phyloP scores from a whole-genome alignment of 2,113 vertebrate genomes.

The Ptilorrhoa leucosticta region DNA sequence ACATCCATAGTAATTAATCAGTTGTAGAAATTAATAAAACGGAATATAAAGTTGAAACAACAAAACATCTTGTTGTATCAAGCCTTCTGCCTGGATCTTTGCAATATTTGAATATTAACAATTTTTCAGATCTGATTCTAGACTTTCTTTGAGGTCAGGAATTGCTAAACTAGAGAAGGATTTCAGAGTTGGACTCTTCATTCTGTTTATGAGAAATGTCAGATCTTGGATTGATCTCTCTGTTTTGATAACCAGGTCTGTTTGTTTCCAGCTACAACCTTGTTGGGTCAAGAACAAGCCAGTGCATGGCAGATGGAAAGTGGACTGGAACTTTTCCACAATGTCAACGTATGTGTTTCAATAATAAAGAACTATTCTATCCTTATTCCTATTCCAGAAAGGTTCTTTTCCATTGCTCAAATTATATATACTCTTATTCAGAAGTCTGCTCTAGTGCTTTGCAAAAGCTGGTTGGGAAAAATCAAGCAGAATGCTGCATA shows the following conservation, averaged over 20 bases:
- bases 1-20: neutral
- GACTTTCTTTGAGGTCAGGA: neutral
- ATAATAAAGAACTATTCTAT: neutral
- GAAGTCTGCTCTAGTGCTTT: neutral
- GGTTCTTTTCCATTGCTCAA: neutral
- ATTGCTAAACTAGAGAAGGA: neutral
- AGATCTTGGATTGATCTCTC: neutral
- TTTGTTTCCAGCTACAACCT: conserved; percentile 76
- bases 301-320: conserved; percentile 76
- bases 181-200: neutral
- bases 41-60: neutral
- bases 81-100: neutral
- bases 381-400: neutral
- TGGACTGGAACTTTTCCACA: conserved; percentile 76
- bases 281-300: conserved; percentile 63
- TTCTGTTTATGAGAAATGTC: neutral
- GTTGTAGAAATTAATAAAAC: neutral
- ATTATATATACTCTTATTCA: neutral
- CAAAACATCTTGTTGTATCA: neutral
- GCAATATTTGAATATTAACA: neutral
- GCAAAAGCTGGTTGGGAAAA: neutral
- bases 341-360: conserved; percentile 77
- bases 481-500: neutral
- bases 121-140: neutral
- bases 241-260: neutral